Evolutionary conservation across 2,888 invertebrate species (phyloP).

Genomic region (Branchellion lobata): DNA sequence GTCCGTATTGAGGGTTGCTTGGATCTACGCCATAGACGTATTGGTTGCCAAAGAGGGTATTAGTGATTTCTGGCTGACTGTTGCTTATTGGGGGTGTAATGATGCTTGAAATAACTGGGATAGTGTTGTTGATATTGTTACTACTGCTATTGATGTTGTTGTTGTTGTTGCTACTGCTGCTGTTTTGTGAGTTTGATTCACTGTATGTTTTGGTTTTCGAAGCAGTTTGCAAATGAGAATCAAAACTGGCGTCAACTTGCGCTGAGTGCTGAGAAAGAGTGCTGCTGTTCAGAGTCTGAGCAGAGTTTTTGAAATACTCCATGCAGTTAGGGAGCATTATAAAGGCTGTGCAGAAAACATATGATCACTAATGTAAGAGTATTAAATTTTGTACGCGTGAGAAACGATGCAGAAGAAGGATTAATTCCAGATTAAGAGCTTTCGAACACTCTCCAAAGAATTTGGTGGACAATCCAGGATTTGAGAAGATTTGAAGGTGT

Average conservation of each 20-base stretch:
- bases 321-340: neutral
- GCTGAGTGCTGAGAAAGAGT: too few relatives aligned
- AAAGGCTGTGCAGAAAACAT: neutral
- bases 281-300: neutral
- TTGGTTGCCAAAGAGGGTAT: neutral
- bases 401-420: neutral
- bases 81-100: neutral
- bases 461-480: neutral
- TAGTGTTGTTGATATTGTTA: too few relatives aligned
- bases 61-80: too few relatives aligned
- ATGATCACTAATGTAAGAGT: neutral
- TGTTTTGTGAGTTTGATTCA: neutral
- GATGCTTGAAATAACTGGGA: too few relatives aligned
- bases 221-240: neutral
- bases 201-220: neutral
- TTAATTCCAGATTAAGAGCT: neutral
- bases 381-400: too few relatives aligned
- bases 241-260: too few relatives aligned
- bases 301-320: slow-evolving; percentile 4
- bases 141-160: too few relatives aligned
- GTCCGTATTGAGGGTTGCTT: neutral
- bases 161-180: neutral
- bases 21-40: neutral
- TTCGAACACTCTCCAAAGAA: neutral
- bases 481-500: too few relatives aligned